A percentile compares a stretch with the other conserved stretches of the same genome.
Conservation (phyloP, 2,888 invertebrate genomes). For the Euzophera pinguis region DNA sequence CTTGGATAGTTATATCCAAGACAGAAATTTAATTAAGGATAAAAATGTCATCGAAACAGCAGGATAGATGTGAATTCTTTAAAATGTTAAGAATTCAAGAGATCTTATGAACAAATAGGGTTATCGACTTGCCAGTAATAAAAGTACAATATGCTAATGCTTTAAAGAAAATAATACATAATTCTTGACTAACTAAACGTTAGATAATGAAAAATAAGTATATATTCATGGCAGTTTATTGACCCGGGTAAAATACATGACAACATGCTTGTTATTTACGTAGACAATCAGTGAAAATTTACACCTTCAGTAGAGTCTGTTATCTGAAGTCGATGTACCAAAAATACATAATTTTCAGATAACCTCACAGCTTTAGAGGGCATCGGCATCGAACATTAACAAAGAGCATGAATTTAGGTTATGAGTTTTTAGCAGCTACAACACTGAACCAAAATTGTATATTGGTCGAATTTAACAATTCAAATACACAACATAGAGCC, state of each 20-base stretch:
- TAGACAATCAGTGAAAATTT: conserved; percentile 62
- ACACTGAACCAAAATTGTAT: conserved; percentile 22
- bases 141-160: background rate
- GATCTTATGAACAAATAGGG: too few species aligned
- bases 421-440: conserved; percentile 47
- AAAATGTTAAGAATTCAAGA: too few species aligned
- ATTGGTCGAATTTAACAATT: conserved; percentile 42
- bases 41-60: too few species aligned
- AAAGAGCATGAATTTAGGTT: conserved; percentile 55
- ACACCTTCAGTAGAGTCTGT: conserved; percentile 53
- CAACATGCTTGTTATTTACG: conserved; percentile 50
- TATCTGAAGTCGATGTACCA: conserved; percentile 49
- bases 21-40: too few species aligned
- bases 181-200: background rate
- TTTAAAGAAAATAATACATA: background rate
- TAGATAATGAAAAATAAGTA: background rate
- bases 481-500: conserved; percentile 30
- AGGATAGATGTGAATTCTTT: too few species aligned
- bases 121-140: too few species aligned
- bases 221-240: conserved; percentile 37
- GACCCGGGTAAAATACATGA: conserved; percentile 48
- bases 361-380: conserved; percentile 52
- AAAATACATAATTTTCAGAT: conserved; percentile 52
- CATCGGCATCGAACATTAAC: conserved; percentile 46
- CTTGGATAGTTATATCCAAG: too few species aligned